phyloP scores from a whole-genome alignment of 2,113 vertebrate genomes.

The Ammodytes marinus region DNA sequence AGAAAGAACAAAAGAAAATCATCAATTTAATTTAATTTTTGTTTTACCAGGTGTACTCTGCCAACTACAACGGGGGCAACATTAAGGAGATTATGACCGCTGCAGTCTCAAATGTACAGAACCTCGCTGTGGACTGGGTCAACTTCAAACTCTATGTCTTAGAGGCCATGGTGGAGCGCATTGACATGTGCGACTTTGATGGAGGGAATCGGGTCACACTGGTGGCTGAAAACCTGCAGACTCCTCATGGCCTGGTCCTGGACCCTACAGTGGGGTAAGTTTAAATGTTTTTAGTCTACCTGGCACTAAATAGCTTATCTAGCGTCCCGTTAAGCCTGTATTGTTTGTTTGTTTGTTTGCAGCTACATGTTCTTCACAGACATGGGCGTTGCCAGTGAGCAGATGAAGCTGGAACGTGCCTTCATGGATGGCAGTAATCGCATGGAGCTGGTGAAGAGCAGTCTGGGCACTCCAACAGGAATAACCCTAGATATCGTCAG shows the following conservation, averaged over 20 bases:
- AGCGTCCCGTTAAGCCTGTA: neutral
- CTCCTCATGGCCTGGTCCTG: conserved; percentile 81
- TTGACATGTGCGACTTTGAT: conserved; percentile 80
- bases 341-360: conserved; percentile 32
- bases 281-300: neutral
- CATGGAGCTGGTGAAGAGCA: conserved; percentile 74
- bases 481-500: conserved; percentile 82
- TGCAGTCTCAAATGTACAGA: conserved; percentile 77
- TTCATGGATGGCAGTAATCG: conserved; percentile 85
- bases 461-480: conserved; percentile 79
- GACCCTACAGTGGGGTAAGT: conserved; percentile 83
- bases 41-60: conserved; percentile 77
- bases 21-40: neutral
- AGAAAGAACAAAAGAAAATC: too few species aligned
- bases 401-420: conserved; percentile 81
- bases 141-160: conserved; percentile 85
- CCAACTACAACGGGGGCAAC: conserved; percentile 72
- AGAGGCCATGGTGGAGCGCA: conserved; percentile 79
- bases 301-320: neutral
- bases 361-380: conserved; percentile 87
- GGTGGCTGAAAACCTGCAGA: conserved; percentile 82
- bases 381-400: conserved; percentile 56
- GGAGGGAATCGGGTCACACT: conserved; percentile 81
- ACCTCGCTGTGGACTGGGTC: conserved; percentile 84
- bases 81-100: conserved; percentile 74